These are phyloP conservation scores for Geotrupes spiniger DNA, from an alignment of 2,888 invertebrate species.

Conservation along the genomic window DNA sequence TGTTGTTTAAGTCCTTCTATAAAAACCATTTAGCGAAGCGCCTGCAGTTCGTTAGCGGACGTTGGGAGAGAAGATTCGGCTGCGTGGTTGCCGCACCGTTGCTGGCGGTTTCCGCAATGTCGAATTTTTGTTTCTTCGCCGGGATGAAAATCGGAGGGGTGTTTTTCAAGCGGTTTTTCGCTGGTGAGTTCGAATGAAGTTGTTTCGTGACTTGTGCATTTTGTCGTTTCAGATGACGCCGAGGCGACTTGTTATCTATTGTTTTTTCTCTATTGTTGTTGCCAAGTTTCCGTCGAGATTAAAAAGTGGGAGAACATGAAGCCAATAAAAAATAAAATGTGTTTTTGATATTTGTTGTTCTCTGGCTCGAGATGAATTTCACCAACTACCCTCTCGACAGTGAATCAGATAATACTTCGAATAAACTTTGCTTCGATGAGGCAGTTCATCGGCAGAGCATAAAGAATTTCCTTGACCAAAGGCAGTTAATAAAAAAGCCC, in stretches of 20 bases:
- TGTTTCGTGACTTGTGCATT: no score
- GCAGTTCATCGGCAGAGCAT: no score
- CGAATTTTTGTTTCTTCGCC: slow-evolving; percentile 86
- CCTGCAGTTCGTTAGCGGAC: slow-evolving; percentile 37
- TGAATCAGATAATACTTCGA: no score
- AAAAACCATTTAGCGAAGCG: slow-evolving; percentile 53
- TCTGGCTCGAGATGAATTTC: no score
- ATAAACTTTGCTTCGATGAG: no score
- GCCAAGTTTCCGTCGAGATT: slow-evolving; percentile 10
- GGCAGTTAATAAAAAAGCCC: no score
- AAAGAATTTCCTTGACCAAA: no score
- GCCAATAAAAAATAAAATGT: slow-evolving; percentile 9
- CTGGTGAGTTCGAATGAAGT: slow-evolving; percentile 47
- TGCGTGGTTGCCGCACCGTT: slow-evolving; percentile 71
- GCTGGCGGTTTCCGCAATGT: slow-evolving; percentile 75
- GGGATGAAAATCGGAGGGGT: slow-evolving; percentile 71
- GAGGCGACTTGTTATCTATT: no score
- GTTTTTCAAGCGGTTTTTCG: slow-evolving; percentile 60
- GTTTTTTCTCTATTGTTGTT: slow-evolving; percentile 9
- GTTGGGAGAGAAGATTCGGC: slow-evolving; percentile 60
- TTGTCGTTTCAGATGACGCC: neutral
- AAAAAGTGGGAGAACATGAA: neutral
- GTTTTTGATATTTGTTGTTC: slow-evolving; percentile 2
- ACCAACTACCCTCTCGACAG: no score
- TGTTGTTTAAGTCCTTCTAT: slow-evolving; percentile 55